phyloP scores from a whole-genome alignment of 92 coral and sea anemone genomes.

The Actinernus sp. region DNA sequence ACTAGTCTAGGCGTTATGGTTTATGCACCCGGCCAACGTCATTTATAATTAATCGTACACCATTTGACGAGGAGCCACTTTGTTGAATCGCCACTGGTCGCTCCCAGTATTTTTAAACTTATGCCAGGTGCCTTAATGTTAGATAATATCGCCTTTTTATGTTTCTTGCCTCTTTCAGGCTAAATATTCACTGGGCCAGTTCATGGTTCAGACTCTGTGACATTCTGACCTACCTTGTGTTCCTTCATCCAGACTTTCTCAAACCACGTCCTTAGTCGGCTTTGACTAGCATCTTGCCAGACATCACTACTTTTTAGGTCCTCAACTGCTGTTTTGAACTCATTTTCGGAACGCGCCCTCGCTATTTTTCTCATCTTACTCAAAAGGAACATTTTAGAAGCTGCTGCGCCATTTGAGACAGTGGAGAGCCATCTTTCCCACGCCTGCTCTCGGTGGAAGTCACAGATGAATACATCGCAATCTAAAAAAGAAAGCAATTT shows the following conservation, averaged over 20 bases:
- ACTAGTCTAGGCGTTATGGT: no score
- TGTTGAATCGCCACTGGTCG: no score
- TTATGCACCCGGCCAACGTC: no score
- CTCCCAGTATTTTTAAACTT: no score
- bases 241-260: constrained; percentile 44
- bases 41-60: no score
- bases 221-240: constrained; percentile 54
- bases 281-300: constrained; percentile 35
- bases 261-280: constrained; percentile 30
- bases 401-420: constrained; percentile 21
- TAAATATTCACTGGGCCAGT: no score
- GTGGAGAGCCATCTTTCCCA: constrained; percentile 68
- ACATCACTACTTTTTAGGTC: constrained; percentile 10
- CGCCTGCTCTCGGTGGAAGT: constrained; percentile 72
- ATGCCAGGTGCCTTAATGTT: no score
- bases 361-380: constrained; percentile 22
- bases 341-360: constrained; percentile 8
- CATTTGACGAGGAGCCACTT: no score
- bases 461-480: constrained; percentile 43
- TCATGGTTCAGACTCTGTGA: no score
- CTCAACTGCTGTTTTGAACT: constrained; percentile 35
- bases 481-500: constrained; percentile 16
- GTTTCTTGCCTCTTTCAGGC: no score
- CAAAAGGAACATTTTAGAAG: constrained; percentile 25
- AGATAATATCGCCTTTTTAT: no score